Evolutionary conservation across 1,140 invertebrate species (phyloP), one percentile per base, ranked within the genome.

Genomic region (Brachionus sp.): DNA sequence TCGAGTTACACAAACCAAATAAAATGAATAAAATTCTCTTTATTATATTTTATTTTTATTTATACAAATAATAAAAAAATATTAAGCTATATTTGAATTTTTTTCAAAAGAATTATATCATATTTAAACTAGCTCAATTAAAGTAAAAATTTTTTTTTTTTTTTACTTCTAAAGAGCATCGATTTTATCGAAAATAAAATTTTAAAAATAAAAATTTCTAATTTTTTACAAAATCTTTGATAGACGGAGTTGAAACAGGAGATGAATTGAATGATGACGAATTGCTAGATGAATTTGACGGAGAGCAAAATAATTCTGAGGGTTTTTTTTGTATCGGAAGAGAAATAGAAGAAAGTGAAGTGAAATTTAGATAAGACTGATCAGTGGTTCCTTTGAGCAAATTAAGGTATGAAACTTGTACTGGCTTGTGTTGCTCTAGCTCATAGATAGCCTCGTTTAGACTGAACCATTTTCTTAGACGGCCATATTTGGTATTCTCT

Each of bases 251-350:
- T 10, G 70, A 75, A 25, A 75, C 42, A 46, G 70, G 70, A 25
- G 70, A 75, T 46, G 70, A 75, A 29, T 46, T 75, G 42, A 75
- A 75, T 46, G 70, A 75, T 29, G 70, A 75, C 7, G 70, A 75
- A 46, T 23, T 75, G 25, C 70, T 75, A n/a, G 70, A 73, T 39
- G 68, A 73, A 44, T 73, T 73, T 39, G 68, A 46, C 12, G 42
- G 70, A 0, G 70, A 70, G 9, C 7, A 46, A 46, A 39, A 75
- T 46, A 19, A 46, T 25, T 25, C 25, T 25, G 70, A 75, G 9
- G 42, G 44, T 23, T 23, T 35, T 37, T 33, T 33, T 23, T 66
- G 64, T 12, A 66, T 66, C 0, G 64, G 64, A 66, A 66, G 64
- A 33, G 62, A 25, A 10, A 73, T 5, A 16, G 68, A 73, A 73